phyloP scores from a whole-genome alignment of 2,888 invertebrate genomes.

The Caenorhabditis becei region DNA sequence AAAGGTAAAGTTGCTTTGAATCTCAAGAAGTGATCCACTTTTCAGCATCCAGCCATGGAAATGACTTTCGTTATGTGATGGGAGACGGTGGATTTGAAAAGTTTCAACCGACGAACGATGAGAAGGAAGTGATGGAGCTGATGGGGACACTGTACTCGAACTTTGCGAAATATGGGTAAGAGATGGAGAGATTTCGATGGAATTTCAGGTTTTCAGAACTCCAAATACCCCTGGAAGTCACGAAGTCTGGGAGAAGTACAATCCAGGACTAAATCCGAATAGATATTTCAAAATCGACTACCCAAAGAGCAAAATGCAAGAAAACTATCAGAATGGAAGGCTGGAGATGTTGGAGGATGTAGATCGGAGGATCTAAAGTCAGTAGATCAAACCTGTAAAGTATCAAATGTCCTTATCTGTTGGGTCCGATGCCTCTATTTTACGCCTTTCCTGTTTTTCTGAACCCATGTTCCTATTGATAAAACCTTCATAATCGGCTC shows the following conservation, averaged over 20 bases:
- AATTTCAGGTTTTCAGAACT: no score
- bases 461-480: no score
- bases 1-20: not conserved
- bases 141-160: constrained; percentile 65
- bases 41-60: constrained; percentile 64
- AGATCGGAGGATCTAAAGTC: not conserved
- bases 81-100: constrained; percentile 65
- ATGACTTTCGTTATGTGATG: constrained; percentile 69
- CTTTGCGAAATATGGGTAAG: constrained; percentile 68
- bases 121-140: constrained; percentile 59
- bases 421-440: no score
- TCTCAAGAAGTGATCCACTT: no score
- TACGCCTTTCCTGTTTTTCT: no score
- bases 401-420: no score
- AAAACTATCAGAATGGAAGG: constrained; percentile 8
- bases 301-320: constrained; percentile 13
- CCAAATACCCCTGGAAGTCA: no score
- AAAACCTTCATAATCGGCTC: no score
- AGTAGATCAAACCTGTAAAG: no score
- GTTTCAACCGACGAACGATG: constrained; percentile 65
- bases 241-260: no score
- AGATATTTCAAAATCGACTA: constrained; percentile 25
- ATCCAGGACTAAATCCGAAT: no score
- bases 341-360: constrained; percentile 6
- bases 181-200: no score